Base-by-base conservation (phyloP, 2,113 vertebrate genomes). In the Scopus umbretta region DNA sequence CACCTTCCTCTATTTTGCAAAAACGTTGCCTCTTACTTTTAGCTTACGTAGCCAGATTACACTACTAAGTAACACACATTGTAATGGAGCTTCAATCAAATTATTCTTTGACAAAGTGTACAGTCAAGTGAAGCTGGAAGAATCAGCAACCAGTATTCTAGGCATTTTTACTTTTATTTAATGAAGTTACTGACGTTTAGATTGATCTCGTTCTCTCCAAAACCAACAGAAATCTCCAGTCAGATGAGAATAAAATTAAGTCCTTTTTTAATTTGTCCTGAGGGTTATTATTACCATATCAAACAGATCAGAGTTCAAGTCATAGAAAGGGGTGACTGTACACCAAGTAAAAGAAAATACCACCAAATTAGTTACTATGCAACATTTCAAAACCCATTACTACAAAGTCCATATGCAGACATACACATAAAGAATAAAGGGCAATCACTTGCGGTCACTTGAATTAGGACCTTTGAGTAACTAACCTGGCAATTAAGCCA, bases 371-470 rank as follows among this genome's bases (percentile, higher is more conserved):
- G 34, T 56, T 70, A 80, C 27, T 25, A 43, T 4, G 11, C 4
- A 36, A 40, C n/a, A 34, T 32, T 50, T 58, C 11, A 78, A 94
- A 88, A 9, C 5, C 11, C 7, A 2, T 25, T 65, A 59, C 13
- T 56, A 61, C 13, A 9, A 65, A 59, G 20, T 29, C 32, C 21
- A 1, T 26, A 25, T 13, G 21, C 88, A 88, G 18, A 68, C 0
- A 43, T 0, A 38, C 2, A 38, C 3, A 26, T 4, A 49, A 84
- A 38, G 30, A 81, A 63, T 22, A 72, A 81, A 67, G 11, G 21
- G 10, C 23, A 80, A 19, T 7, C 38, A 36, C 21, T 11, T 50
- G 7, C 0, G 0, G 18, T 58, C 38, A 67, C 36, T 17, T 79
- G 10, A 83, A 56, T 45, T 15, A 61, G 12, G 16, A 90, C 34